phyloP scores from a whole-genome alignment of 1,140 invertebrate species.

The Trachymyrmex cornetzi region DNA sequence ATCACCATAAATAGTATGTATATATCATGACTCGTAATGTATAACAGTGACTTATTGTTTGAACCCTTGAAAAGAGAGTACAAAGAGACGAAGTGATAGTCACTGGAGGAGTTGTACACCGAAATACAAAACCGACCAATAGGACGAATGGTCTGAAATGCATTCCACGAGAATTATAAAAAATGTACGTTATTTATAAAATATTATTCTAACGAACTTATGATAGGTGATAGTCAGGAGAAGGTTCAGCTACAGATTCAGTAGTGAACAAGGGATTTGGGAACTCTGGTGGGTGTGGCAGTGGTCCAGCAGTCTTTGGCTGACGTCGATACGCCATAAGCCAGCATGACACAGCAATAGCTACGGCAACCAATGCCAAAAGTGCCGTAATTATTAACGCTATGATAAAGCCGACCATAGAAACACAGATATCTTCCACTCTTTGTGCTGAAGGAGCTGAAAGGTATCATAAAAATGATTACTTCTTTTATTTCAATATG shows the following conservation, averaged over 20 bases:
- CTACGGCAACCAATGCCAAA: slow-evolving; percentile 96
- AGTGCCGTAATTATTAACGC: slow-evolving; percentile 96
- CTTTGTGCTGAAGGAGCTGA: slow-evolving; percentile 89
- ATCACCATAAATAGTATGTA: slow-evolving; percentile 83
- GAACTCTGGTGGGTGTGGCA: slow-evolving; percentile 97
- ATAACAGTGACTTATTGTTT: slow-evolving; percentile 56
- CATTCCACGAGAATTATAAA: slow-evolving; percentile 79
- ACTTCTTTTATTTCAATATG: neutral
- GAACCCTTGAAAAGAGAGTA: slow-evolving; percentile 76
- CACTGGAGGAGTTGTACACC: slow-evolving; percentile 84
- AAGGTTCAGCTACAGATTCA: slow-evolving; percentile 91
- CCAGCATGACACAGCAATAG: slow-evolving; percentile 97
- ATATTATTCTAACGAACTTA: slow-evolving; percentile 82
- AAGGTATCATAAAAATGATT: slow-evolving; percentile 72
- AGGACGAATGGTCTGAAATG: slow-evolving; percentile 80
- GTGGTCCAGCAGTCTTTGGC: slow-evolving; percentile 94
- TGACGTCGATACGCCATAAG: slow-evolving; percentile 96
- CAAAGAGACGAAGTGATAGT: slow-evolving; percentile 78
- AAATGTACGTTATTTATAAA: slow-evolving; percentile 81
- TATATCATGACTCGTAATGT: slow-evolving; percentile 56
- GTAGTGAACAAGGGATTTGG: slow-evolving; percentile 97
- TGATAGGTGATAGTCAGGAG: slow-evolving; percentile 92
- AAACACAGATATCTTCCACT: slow-evolving; percentile 96
- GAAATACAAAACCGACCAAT: slow-evolving; percentile 83
- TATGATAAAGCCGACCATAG: slow-evolving; percentile 96